Base-by-base conservation (phyloP, 2,888 invertebrate genomes). In the Drosophila atripex region DNA sequence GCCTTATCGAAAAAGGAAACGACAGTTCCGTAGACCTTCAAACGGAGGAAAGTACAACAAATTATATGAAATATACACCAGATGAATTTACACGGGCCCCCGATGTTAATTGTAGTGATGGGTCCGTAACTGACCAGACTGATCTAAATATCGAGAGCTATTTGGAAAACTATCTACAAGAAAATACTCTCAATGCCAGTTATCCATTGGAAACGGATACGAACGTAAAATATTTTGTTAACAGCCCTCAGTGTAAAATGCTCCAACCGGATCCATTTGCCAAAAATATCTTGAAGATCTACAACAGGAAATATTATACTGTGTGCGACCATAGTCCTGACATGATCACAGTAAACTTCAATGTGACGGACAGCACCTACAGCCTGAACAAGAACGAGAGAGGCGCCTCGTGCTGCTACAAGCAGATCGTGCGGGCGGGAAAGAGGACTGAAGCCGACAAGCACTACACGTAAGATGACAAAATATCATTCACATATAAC, bases 241-340 rank as follows among this genome's bases (percentile, higher is more conserved):
- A 93, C 90, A 94, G 93, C 65, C 90, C 93, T 8, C 92, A 92
- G 77, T 95, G 95, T 79, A 93, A 92, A 74, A 94, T 95, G 88
- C 92, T 93, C 2, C 93, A 94, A 55, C 75, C 94, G 46, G 92
- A 94, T 79, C 93, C 94, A 3, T 93, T 93, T 65, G 93, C 93
- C 56, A 63, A 77, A 6, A 92, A 93, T 70, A 92, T 92, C 3
- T 91, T 90, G 61, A 90, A 90, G 64, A 93, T 93, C 52, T 93
- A 93, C 61, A 91, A 92, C 28, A 92, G 92, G 39, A 90, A 91
- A 53, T 90, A 91, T 45, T 93, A 93, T 66, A 92, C 92, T 51
- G 74, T 91, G 0, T 94, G 94, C 78, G 90, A 92, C n/a, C 89
- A 57, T 1, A 78, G 75, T n/a, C 59, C 77, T 14, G 86, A 89